A percentile compares a stretch with the other conserved stretches of the same genome.
Evolutionary conservation across 2,797 vertebrate genomes (phyloP).

Genomic region (Meda fulgida): DNA sequence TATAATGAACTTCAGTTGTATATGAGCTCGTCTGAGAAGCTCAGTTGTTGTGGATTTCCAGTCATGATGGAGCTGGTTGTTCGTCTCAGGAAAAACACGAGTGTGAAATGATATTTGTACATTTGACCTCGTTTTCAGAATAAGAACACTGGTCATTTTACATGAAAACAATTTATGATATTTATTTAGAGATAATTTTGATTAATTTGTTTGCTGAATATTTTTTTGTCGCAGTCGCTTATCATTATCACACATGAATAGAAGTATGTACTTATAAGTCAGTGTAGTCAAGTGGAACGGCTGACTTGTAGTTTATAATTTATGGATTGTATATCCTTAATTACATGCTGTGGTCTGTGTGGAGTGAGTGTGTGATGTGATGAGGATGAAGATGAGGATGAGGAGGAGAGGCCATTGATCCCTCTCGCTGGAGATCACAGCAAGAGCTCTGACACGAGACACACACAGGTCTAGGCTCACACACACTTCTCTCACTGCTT

Average conservation of each 20-base stretch:
- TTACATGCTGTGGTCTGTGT: not conserved
- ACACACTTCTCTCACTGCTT: not conserved
- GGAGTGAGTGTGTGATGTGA: conserved; percentile 5
- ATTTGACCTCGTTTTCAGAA: not conserved
- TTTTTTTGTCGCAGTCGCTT: no score
- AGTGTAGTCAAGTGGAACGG: not conserved
- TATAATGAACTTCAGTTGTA: not conserved
- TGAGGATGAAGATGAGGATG: conserved; percentile 20
- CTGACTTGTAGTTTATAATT: not conserved
- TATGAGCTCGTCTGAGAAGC: not conserved
- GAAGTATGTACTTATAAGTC: not conserved
- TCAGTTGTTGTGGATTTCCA: not conserved
- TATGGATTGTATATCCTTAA: not conserved
- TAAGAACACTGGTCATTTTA: no score
- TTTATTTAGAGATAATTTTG: no score
- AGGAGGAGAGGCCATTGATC: conserved; percentile 54
- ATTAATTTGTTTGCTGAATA: no score
- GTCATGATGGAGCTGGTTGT: not conserved
- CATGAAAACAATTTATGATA: no score
- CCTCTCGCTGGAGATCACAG: conserved; percentile 53
- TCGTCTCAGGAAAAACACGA: not conserved
- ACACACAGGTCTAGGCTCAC: not conserved
- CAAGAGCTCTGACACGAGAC: conserved; percentile 51
- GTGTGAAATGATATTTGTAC: not conserved
- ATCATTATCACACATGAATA: no score